A percentile compares a stretch with the other conserved stretches of the same genome.
Conservation (phyloP, 2,888 invertebrate species). For the Ptychoptera contaminata region DNA sequence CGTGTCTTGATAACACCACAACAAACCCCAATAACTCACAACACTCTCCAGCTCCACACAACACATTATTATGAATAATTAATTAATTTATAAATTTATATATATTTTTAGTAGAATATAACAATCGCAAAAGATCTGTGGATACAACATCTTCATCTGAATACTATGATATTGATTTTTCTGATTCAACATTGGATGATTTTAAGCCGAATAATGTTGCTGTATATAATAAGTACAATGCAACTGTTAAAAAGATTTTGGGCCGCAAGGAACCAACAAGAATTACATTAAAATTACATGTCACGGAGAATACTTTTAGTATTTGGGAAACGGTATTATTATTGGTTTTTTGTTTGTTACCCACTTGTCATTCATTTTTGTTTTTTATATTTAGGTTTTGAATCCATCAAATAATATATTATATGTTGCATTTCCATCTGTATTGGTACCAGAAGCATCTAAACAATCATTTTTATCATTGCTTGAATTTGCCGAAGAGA, state of each 20-base stretch:
- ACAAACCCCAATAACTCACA: too few species aligned
- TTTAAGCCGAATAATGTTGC: conserved; percentile 12
- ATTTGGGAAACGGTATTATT: conserved; percentile 84
- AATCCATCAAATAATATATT: conserved; percentile 47
- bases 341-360: too few species aligned
- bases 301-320: conserved; percentile 61
- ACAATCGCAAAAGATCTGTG: conserved; percentile 30
- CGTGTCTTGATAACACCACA: too few species aligned
- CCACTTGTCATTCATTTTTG: too few species aligned
- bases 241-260: conserved; percentile 46
- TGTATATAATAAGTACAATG: conserved; percentile 19
- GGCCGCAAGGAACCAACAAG: conserved; percentile 52
- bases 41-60: too few species aligned
- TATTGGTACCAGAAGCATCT: conserved; percentile 77
- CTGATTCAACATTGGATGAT: conserved; percentile 22
- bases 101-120: conserved; percentile 15
- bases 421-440: conserved; percentile 78
- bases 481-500: conserved; percentile 90
- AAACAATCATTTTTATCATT: conserved; percentile 90
- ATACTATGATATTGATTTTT: conserved; percentile 24
- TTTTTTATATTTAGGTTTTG: conserved; percentile 17
- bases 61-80: too few species aligned
- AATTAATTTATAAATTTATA: too few species aligned
- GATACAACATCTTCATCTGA: conserved; percentile 28
- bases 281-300: conserved; percentile 58